These are phyloP conservation scores for Brienomyrus brachyistius DNA, from an alignment of 2,113 vertebrate genomes.

Conservation along the genomic window DNA sequence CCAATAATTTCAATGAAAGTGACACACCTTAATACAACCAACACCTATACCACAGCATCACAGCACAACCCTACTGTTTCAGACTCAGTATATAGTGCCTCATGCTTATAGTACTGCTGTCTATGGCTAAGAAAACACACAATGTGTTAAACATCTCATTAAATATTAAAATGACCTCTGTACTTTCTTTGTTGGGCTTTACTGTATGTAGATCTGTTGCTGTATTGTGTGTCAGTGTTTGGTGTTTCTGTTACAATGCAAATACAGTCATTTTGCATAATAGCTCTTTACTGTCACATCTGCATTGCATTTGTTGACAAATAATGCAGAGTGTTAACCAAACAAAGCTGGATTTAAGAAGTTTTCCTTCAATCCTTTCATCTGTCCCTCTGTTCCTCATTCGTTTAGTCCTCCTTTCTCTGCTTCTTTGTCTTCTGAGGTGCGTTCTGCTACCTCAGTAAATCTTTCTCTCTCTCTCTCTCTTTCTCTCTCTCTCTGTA, in stretches of 20 bases:
- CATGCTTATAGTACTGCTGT: not conserved
- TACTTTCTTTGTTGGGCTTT: not conserved
- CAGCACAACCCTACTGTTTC: not conserved
- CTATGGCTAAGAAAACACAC: not conserved
- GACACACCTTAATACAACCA: not conserved
- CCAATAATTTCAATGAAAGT: not conserved
- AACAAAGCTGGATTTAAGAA: constrained; percentile 32
- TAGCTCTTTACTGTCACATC: not conserved
- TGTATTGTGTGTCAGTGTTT: not conserved
- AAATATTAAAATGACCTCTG: not conserved
- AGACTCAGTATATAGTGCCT: not conserved
- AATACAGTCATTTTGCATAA: not conserved
- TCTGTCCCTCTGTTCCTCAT: not conserved
- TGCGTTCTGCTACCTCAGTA: constrained; percentile 30
- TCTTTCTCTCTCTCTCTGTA: not conserved
- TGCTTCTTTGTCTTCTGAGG: not conserved
- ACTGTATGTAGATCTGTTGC: not conserved
- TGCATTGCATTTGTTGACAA: not conserved
- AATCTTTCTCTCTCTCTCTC: constrained; percentile 24
- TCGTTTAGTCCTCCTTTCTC: not conserved
- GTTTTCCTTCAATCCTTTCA: not conserved
- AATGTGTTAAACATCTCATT: not conserved
- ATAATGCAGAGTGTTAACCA: not conserved
- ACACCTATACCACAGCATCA: not conserved
- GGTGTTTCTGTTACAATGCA: not conserved